A percentile compares a stretch with the other conserved stretches of the same genome.
Conservation (phyloP, 2,888 invertebrate genomes). For the Eugnorisma glareosa region DNA sequence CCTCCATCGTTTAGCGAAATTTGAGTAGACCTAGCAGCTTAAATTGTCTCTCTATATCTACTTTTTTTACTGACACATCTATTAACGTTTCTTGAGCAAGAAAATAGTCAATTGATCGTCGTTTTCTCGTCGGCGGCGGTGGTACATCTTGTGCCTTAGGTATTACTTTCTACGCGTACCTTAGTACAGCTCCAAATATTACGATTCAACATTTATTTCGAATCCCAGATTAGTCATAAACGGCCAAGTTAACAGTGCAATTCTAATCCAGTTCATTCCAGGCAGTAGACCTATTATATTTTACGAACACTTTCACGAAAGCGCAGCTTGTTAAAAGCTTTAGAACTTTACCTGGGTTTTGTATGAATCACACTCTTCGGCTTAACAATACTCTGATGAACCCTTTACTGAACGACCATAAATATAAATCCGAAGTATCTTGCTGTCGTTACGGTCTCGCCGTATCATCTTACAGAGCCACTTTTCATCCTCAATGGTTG, state of each 20-base stretch:
- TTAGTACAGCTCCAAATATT: neutral
- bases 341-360: conserved; percentile 35
- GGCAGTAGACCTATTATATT: conserved; percentile 29
- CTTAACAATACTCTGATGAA: conserved; percentile 56
- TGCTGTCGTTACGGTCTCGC: conserved; percentile 45
- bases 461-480: conserved; percentile 55
- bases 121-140: neutral
- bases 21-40: neutral
- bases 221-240: neutral
- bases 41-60: neutral
- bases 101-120: neutral
- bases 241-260: conserved; percentile 3
- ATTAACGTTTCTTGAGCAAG: neutral
- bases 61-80: neutral
- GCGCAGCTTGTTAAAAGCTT: conserved; percentile 19
- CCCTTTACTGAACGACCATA: conserved; percentile 59
- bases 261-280: conserved; percentile 13
- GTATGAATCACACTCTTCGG: conserved; percentile 38
- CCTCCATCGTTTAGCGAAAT: neutral
- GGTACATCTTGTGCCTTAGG: neutral
- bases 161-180: neutral
- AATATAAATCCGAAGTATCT: conserved; percentile 70
- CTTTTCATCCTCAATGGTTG: conserved; percentile 59
- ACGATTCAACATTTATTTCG: neutral
- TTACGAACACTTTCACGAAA: conserved; percentile 31